phyloP scores from a whole-genome alignment of 35 echinoderm and acorn worm genomes.

The Chiridota heheva region DNA sequence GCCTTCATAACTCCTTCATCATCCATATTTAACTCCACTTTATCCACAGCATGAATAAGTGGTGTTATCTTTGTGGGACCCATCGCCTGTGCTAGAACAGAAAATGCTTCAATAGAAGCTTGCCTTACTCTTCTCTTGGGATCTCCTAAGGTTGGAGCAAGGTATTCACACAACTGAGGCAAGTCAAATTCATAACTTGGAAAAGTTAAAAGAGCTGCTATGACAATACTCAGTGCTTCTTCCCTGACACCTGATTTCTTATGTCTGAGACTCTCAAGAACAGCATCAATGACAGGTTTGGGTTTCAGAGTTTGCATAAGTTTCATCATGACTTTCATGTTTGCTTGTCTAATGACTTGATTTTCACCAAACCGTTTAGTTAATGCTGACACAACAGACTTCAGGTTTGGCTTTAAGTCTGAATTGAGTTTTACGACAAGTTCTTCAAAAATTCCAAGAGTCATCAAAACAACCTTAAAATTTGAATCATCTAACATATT shows the following conservation, averaged over 20 bases:
- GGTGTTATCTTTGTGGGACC: slow-evolving; percentile 86
- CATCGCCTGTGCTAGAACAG: slow-evolving; percentile 96
- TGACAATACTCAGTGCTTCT: slow-evolving; percentile 89
- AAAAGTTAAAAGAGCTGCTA: slow-evolving; percentile 90
- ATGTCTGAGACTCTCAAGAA: slow-evolving; percentile 78
- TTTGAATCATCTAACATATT: slow-evolving; percentile 92
- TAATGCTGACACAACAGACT: slow-evolving; percentile 74
- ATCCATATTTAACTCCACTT: slow-evolving; percentile 87
- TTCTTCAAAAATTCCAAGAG: slow-evolving; percentile 81
- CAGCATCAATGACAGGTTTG: slow-evolving; percentile 69
- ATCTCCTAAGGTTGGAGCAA: slow-evolving; percentile 83
- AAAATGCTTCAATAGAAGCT: slow-evolving; percentile 88
- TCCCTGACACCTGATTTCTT: slow-evolving; percentile 89
- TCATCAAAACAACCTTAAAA: slow-evolving; percentile 81
- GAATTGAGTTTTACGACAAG: slow-evolving; percentile 75
- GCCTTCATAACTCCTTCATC: slow-evolving; percentile 98
- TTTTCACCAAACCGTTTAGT: slow-evolving; percentile 94
- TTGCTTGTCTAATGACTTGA: slow-evolving; percentile 94
- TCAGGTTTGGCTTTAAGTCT: slow-evolving; percentile 78
- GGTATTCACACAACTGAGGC: slow-evolving; percentile 55
- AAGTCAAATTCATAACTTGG: slow-evolving; percentile 99
- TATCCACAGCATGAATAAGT: slow-evolving; percentile 90
- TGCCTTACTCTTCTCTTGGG: slow-evolving; percentile 87
- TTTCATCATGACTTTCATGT: slow-evolving; percentile 96
- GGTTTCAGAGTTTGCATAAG: slow-evolving; percentile 85